These are phyloP conservation scores for Campylomormyrus tamandua DNA, from an alignment of 2,113 vertebrate genomes.

Conservation along the genomic window DNA sequence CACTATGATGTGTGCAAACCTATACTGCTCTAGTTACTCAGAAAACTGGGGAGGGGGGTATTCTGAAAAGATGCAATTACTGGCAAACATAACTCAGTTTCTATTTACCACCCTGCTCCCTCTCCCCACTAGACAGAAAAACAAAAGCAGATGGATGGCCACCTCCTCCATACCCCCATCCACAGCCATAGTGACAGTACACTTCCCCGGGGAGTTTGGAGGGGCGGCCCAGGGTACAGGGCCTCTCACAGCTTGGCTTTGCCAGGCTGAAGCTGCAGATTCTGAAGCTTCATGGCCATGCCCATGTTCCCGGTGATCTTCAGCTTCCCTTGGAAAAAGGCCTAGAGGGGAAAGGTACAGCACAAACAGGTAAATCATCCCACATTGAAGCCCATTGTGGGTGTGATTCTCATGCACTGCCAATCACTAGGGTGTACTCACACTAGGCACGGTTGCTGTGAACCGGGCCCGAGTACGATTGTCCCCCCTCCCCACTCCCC, in stretches of 20 bases:
- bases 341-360: constrained; percentile 48
- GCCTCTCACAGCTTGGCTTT: constrained; percentile 81
- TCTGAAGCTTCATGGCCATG: constrained; percentile 91
- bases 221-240: background rate
- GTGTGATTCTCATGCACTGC: background rate
- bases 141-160: background rate
- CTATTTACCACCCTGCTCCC: background rate
- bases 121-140: background rate
- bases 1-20: constrained; percentile 12
- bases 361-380: background rate
- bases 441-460: too few species aligned
- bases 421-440: too few species aligned
- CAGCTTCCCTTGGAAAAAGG: constrained; percentile 88
- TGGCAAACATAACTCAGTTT: background rate
- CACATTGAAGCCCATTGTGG: background rate
- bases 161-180: background rate
- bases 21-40: background rate
- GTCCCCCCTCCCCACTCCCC: too few species aligned
- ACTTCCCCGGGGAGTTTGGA: background rate
- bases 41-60: background rate
- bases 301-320: constrained; percentile 88
- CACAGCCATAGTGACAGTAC: background rate
- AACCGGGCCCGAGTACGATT: too few species aligned
- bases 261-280: constrained; percentile 70
- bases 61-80: background rate